Base-by-base conservation (phyloP, 2,797 vertebrate species). In the Liasis olivaceus region DNA sequence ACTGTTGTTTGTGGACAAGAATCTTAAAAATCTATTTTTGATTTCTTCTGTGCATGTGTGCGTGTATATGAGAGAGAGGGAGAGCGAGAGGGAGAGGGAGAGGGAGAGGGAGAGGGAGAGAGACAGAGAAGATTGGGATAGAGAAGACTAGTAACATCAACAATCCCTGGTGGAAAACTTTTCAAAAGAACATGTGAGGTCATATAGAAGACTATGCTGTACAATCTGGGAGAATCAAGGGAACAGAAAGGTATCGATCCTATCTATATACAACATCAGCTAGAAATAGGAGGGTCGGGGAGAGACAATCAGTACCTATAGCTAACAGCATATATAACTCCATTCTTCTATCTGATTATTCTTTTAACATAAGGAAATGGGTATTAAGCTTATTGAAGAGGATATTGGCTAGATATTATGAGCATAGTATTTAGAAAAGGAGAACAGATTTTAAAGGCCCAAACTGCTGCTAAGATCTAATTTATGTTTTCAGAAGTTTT, bases 1-100 rank as follows among this genome's bases (percentile, higher is more conserved):
- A 95, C 95, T 93, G 90, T 87, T 93, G 91, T 94, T 42, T 94
- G 93, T 90, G 92, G 94, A 69, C 89, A 91, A 93, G 56, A 87
- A 92, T 31, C 93, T 92, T 89, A 95, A 89, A 77, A 64, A 28
- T 17, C 0, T 22, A 69, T 47, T 90, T 59, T 62, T 20, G n/a
- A 69, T 31, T 64, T 28, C 26, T 69, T 69, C 13, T 69, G n/a
- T 69, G 64, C 13, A 12, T 66, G 12, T 66, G 28, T 66, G 26
- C 26, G 36, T 36, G 36, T 36, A 2, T 36, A 36, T 36, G 36
- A 36, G 36, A 36, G 31, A 36, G 31, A 36, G 31, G 31, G 31
- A 36, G 31, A 36, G 31, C 1, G 31, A 36, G 31, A 36, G 31
- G 31, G 31, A 36, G 31, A 36, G 31, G 31, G 31, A 36, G 31